Evolutionary conservation across 53 echinoderm and acorn worm species (phyloP), one percentile per base, ranked within the genome.

Genomic region (Henricia sp.): DNA sequence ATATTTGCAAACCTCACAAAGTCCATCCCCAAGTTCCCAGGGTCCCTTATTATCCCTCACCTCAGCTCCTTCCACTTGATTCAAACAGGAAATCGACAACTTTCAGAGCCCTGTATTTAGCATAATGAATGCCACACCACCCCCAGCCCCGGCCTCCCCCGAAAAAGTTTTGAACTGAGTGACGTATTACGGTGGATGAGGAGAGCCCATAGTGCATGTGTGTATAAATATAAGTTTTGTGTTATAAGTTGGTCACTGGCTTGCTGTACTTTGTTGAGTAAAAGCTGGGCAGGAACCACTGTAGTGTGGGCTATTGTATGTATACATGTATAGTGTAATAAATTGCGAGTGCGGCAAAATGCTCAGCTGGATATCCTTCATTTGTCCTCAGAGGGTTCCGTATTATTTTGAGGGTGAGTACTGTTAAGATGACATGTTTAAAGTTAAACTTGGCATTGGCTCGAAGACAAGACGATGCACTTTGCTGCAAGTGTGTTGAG

Each of bases 81-180:
- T 78, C 33, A 62, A 63, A 63, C 78, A 78, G 78, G 64, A 78
- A 78, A 44, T 50, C 33, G 27, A 50, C 78, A 62, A 78, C 78
- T 78, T 78, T 13, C n/a, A n/a, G n/a, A n/a, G n/a, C n/a, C 46
- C 78, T 78, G 78, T 63, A 78, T 78, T 78, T 78, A 78, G 78
- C 78, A 78, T 78, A 78, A 78, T 78, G 64, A 62, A 78, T 78
- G 62, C 21, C 35, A 35, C 35, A 60, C 39, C 53, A 58, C 16
- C 3, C 53, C 54, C 19, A 51, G 30, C n/a, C 35, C 53, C 35
- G 43, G 58, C 53, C 77, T 26, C 3, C 53, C 54, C 19, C 29
- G 30, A 77, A 77, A 58, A 77, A 57, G 23, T 68, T 8, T 2
- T 67, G 36, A 32, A n/a, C 35, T 38, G 69, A 23, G 69, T 25